A percentile compares a stretch with the other conserved stretches of the same genome.
Evolutionary conservation across 2,113 vertebrate genomes (phyloP).

Genomic region (Ifrita kowaldi): DNA sequence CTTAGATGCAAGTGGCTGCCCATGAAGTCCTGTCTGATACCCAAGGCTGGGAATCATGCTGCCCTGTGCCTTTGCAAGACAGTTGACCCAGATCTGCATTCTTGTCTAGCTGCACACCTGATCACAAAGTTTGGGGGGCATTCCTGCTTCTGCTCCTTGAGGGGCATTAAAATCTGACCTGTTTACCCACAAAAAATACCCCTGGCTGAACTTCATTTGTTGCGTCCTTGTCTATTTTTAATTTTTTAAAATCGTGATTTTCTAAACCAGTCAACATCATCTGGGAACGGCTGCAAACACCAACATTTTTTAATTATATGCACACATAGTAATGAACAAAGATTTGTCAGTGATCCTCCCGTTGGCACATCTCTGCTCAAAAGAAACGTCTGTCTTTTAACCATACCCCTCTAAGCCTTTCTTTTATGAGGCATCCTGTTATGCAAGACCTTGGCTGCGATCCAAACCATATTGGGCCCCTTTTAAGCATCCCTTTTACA

Average conservation of each 20-base stretch:
- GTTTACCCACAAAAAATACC: neutral
- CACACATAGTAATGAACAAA: slow-evolving; percentile 25
- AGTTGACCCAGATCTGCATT: neutral
- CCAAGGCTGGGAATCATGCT: neutral
- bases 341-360: slow-evolving; percentile 51
- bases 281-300: slow-evolving; percentile 8
- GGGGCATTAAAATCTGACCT: neutral
- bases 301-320: slow-evolving; percentile 47
- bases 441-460: slow-evolving; percentile 55
- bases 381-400: slow-evolving; percentile 50
- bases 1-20: neutral
- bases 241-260: neutral
- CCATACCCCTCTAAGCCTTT: slow-evolving; percentile 57
- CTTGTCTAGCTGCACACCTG: neutral
- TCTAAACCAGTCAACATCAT: neutral
- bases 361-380: slow-evolving; percentile 43
- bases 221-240: neutral
- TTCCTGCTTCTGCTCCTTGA: neutral
- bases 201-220: neutral
- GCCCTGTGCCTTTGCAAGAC: neutral
- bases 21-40: neutral
- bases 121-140: neutral
- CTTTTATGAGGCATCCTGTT: slow-evolving; percentile 69
- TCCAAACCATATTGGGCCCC: slow-evolving; percentile 66
- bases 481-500: slow-evolving; percentile 65